Base-by-base conservation (phyloP, 2,113 vertebrate genomes). In the Prietella phreatophila region DNA sequence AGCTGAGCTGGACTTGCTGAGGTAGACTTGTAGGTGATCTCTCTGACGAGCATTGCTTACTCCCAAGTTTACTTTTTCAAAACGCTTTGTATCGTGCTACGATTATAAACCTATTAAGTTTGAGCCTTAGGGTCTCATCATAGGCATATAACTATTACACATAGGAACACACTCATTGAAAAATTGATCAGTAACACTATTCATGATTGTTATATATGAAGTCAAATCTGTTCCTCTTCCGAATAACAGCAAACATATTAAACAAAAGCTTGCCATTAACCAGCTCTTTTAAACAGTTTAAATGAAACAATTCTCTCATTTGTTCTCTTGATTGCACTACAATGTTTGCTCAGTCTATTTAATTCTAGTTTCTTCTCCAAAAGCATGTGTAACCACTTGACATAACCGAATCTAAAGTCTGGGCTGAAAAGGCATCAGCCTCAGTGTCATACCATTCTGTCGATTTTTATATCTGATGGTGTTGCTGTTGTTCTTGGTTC, bases 1-100 rank as follows among this genome's bases (percentile, higher is more conserved):
- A 56, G 95, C 95, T 0, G 96, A 97, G 85, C 93, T 97, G 84
- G 96, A 97, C 42, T 90, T 96, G 60, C 95, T 97, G n/a, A 95
- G 97, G 97, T 97, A 89, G 33, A 15, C 30, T 55, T 19, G 22
- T 3, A 3, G 56, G 36, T 30, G 27, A 47, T 78, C 75, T 55
- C 27, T 4, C n/a, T 30, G 6, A 53, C 5, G 3, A 79, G 5
- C 2, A 30, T n/a, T n/a, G 30, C 17, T 79, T 55, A 53, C 76
- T 55, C 47, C 11, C 11, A 47, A 13, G 7, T 25, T 42, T 76
- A 53, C 22, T 13, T n/a, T n/a, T 78, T 53, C 20, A 39, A 33
- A 69, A 69, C 9, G 11, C 3, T 75, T 20, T 20, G 25, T 75
- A 78, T 78, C 1, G 4, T 20, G 42, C 25, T 75, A 25, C 8